These are phyloP conservation scores for Andrena chrysosceles DNA, from an alignment of 2,888 invertebrate genomes.

Conservation along the genomic window DNA sequence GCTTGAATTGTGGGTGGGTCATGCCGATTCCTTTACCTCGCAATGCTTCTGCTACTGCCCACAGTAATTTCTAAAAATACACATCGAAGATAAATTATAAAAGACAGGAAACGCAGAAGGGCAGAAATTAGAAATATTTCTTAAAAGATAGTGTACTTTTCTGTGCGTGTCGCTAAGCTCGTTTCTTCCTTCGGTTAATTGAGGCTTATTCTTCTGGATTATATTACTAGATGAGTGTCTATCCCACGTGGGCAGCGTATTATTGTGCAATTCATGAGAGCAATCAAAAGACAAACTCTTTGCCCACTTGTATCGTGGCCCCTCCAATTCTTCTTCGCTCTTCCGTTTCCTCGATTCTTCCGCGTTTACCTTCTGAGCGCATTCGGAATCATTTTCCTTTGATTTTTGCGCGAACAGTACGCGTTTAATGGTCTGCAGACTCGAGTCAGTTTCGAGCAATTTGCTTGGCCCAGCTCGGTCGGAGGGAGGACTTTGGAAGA, in stretches of 20 bases:
- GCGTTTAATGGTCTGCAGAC: slow-evolving; percentile 88
- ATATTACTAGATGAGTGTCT: slow-evolving; percentile 76
- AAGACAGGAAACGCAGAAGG: slow-evolving; percentile 1
- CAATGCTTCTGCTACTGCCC: slow-evolving; percentile 93
- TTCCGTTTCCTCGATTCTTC: slow-evolving; percentile 80
- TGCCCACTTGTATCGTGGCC: slow-evolving; percentile 79
- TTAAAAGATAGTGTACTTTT: slow-evolving; percentile 85
- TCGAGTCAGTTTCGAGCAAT: slow-evolving; percentile 79
- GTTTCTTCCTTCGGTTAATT: slow-evolving; percentile 75
- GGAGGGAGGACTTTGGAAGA: slow-evolving; percentile 90
- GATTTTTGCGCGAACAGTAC: slow-evolving; percentile 88
- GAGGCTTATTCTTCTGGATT: slow-evolving; percentile 68
- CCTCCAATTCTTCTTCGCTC: slow-evolving; percentile 80
- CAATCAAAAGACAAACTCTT: slow-evolving; percentile 87
- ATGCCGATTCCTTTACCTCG: slow-evolving; percentile 90
- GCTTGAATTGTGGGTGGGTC: slow-evolving; percentile 90
- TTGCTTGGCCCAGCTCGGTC: slow-evolving; percentile 82
- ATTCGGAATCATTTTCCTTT: slow-evolving; percentile 68
- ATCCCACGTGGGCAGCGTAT: slow-evolving; percentile 70
- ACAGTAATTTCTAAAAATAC: slow-evolving; percentile 89
- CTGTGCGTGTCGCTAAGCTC: slow-evolving; percentile 88
- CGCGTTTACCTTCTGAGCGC: slow-evolving; percentile 33
- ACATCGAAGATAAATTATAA: slow-evolving; percentile 31
- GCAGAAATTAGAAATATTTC: neutral
- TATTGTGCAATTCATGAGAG: slow-evolving; percentile 73